phyloP scores from a whole-genome alignment of 2,797 vertebrate genomes.

The Emydoidea blandingii region DNA sequence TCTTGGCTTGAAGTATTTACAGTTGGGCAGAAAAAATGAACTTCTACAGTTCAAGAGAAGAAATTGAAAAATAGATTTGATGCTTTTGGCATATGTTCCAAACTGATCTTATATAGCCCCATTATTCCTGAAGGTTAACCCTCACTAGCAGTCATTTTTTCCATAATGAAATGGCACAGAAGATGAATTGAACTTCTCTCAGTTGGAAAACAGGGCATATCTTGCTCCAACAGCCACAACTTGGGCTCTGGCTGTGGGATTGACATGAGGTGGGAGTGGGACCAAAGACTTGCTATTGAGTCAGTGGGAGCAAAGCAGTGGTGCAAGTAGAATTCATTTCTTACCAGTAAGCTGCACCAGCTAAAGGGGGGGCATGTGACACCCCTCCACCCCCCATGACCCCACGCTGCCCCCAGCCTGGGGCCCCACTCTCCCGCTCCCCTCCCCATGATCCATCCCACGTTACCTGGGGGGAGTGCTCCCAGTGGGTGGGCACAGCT shows the following conservation, averaged over 20 bases:
- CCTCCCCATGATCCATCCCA: too few species aligned
- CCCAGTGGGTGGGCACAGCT: too few species aligned
- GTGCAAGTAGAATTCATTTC: too few species aligned
- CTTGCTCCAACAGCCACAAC: background rate
- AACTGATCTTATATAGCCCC: background rate
- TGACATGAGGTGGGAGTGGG: background rate
- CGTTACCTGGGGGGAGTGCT: too few species aligned
- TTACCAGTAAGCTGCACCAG: too few species aligned
- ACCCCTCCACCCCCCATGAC: too few species aligned
- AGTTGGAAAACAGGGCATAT: fast-evolving
- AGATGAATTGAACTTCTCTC: background rate
- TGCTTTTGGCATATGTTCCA: background rate
- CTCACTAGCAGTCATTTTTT: constrained; percentile 11
- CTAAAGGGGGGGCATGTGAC: too few species aligned
- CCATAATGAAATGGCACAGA: constrained; percentile 27
- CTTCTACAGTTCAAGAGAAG: background rate
- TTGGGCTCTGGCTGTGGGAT: background rate
- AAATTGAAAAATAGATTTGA: background rate
- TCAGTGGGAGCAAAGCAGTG: fast-evolving
- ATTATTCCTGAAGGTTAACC: background rate
- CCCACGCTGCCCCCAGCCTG: too few species aligned
- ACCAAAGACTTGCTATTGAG: background rate
- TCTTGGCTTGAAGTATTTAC: constrained; percentile 10
- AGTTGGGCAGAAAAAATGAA: background rate
- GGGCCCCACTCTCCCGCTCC: too few species aligned